These are phyloP conservation scores for Chironomus striatipennis DNA, from an alignment of 1,140 invertebrate species.

Conservation along the genomic window DNA sequence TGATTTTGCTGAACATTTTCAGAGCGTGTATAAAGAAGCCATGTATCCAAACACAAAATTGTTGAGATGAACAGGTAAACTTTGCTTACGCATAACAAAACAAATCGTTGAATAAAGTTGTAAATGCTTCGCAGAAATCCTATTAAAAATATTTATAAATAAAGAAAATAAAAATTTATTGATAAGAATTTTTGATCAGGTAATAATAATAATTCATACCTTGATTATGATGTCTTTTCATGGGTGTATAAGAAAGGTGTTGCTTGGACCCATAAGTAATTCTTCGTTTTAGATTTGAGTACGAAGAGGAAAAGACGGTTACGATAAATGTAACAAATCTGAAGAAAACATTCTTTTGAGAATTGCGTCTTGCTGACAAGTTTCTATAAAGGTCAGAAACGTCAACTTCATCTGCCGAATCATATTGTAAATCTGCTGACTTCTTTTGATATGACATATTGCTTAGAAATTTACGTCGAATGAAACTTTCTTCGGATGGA, in stretches of 20 bases:
- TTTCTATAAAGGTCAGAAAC: constrained; percentile 2
- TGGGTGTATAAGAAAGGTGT: background rate
- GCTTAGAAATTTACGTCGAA: constrained; percentile 33
- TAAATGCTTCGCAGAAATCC: background rate
- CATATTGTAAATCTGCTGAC: constrained; percentile 31
- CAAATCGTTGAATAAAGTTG: constrained; percentile 27
- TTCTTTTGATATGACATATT: constrained; percentile 1
- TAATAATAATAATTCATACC: background rate
- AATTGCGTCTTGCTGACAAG: background rate
- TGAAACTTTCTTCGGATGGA: constrained; percentile 35
- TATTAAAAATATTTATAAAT: background rate
- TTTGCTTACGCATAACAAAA: constrained; percentile 31
- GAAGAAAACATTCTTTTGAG: background rate
- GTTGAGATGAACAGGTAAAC: constrained; percentile 36
- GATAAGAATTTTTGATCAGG: background rate
- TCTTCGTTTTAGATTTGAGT: background rate
- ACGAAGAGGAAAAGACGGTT: background rate
- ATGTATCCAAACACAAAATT: constrained; percentile 43
- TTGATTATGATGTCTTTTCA: background rate
- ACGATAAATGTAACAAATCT: background rate
- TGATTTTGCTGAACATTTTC: constrained; percentile 31
- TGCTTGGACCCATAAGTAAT: background rate
- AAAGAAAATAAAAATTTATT: background rate
- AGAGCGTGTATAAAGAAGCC: constrained; percentile 36
- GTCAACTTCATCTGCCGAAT: constrained; percentile 37